Percentiles rank a stretch among this genome's conserved stretches.
These are phyloP conservation scores for Noctilio leporinus DNA, from an alignment of 2,113 vertebrate species.

Conservation along the genomic window DNA sequence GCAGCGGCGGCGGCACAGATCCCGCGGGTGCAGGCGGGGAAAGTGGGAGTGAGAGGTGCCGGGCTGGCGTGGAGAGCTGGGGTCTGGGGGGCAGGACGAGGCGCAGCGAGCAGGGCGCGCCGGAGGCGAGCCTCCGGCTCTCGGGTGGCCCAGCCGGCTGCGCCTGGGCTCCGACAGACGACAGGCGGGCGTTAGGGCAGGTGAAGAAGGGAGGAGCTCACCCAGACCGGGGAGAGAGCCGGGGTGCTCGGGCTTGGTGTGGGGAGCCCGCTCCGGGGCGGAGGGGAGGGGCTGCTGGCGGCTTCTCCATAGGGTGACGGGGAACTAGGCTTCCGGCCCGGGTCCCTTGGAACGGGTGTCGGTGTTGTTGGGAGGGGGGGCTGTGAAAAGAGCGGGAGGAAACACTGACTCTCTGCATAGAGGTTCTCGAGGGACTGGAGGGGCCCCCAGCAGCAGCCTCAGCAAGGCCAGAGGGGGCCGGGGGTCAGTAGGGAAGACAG, in stretches of 20 bases:
- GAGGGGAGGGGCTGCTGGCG: constrained; percentile 61
- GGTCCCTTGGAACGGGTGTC: constrained; percentile 33
- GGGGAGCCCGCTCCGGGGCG: constrained; percentile 49
- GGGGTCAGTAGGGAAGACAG: not conserved
- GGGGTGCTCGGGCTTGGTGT: not conserved
- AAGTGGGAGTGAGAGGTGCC: too few relatives aligned
- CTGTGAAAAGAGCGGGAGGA: constrained; percentile 67
- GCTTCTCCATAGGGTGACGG: not conserved
- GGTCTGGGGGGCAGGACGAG: not conserved
- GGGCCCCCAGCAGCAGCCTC: too few relatives aligned
- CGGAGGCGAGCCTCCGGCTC: too few relatives aligned
- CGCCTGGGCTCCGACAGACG: too few relatives aligned
- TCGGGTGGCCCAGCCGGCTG: too few relatives aligned
- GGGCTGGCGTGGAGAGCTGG: too few relatives aligned
- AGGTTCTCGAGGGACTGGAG: too few relatives aligned
- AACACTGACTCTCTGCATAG: too few relatives aligned
- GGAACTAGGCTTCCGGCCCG: constrained; percentile 39
- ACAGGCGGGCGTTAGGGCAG: not conserved
- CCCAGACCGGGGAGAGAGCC: constrained; percentile 53
- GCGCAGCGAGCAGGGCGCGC: not conserved
- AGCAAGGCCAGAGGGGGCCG: too few relatives aligned
- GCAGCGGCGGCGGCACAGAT: too few relatives aligned
- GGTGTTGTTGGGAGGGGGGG: constrained; percentile 63
- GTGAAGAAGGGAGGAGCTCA: constrained; percentile 56
- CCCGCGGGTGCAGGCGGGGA: too few relatives aligned